Conservation (phyloP, 2,888 invertebrate species). For the Drosophila lutescens region DNA sequence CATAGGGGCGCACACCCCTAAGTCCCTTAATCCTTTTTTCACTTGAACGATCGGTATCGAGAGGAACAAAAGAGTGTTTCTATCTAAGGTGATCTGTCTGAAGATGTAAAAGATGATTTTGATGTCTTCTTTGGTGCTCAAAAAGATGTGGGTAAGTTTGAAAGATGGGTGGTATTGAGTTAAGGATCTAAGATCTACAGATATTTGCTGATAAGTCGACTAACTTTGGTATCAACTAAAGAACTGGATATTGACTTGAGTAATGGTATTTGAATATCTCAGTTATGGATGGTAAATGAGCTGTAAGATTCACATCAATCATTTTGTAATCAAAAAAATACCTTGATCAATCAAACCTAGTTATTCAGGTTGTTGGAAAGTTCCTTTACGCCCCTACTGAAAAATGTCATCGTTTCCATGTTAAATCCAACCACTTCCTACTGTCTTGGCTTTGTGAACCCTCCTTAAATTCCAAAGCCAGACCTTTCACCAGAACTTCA, state of each 20-base stretch:
- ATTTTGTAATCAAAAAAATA: not conserved
- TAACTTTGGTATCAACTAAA: not conserved
- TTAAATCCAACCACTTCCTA: slow-evolving; percentile 1
- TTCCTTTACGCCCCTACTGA: not conserved
- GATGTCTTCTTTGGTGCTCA: slow-evolving; percentile 14
- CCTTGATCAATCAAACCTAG: no score
- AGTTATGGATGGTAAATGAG: not conserved
- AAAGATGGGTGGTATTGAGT: slow-evolving; percentile 19
- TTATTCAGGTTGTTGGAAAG: not conserved
- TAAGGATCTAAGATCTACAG: not conserved
- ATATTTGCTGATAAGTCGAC: not conserved
- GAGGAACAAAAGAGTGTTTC: slow-evolving; percentile 8
- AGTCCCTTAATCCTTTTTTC: slow-evolving; percentile 43
- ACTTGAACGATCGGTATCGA: slow-evolving; percentile 24
- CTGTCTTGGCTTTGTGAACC: not conserved
- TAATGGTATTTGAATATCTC: not conserved
- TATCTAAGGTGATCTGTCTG: slow-evolving; percentile 24
- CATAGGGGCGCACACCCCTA: slow-evolving; percentile 33
- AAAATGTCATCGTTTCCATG: slow-evolving; percentile 1
- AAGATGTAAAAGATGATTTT: slow-evolving; percentile 9
- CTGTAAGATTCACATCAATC: not conserved
- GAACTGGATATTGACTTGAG: not conserved
- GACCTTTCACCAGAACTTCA: slow-evolving; percentile 21
- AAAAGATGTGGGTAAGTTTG: slow-evolving; percentile 6
- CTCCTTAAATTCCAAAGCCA: not conserved